These are phyloP conservation scores for Drosophila anomelani DNA, from an alignment of 2,888 invertebrate species.

Conservation along the genomic window DNA sequence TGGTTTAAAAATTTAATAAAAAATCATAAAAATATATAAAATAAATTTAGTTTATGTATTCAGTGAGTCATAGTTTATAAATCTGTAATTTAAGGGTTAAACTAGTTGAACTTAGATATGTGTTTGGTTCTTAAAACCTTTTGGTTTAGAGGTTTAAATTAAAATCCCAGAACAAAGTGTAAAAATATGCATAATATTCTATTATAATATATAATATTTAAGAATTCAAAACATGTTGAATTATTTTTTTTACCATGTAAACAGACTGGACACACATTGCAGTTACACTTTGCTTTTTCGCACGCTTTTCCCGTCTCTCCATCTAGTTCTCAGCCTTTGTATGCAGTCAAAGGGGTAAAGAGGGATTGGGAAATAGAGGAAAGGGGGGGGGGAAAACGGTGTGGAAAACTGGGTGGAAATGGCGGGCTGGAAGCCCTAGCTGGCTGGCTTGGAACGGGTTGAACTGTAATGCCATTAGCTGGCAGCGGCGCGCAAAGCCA, in stretches of 20 bases:
- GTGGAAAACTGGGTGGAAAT: slow-evolving; percentile 6
- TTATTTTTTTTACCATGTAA: slow-evolving; percentile 12
- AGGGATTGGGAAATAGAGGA: not conserved
- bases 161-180: not conserved
- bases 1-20: not conserved
- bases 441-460: slow-evolving; percentile 33
- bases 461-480: slow-evolving; percentile 77
- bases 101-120: no score
- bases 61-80: no score
- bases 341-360: slow-evolving; percentile 51
- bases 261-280: slow-evolving; percentile 53
- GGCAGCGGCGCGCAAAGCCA: slow-evolving; percentile 79
- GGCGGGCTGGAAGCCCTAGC: not conserved
- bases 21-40: no score
- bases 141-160: no score
- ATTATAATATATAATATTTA: no score
- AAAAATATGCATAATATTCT: not conserved
- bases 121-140: no score
- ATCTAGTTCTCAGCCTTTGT: slow-evolving; percentile 45
- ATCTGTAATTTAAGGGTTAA: no score
- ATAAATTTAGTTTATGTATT: no score
- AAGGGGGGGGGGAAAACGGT: not conserved
- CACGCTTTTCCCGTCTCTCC: slow-evolving; percentile 31
- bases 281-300: slow-evolving; percentile 59
- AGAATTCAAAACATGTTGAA: not conserved